Percentiles rank a stretch among this genome's conserved stretches.
phyloP scores from a whole-genome alignment of 2,113 vertebrate genomes.

The Harpagus bidentatus region DNA sequence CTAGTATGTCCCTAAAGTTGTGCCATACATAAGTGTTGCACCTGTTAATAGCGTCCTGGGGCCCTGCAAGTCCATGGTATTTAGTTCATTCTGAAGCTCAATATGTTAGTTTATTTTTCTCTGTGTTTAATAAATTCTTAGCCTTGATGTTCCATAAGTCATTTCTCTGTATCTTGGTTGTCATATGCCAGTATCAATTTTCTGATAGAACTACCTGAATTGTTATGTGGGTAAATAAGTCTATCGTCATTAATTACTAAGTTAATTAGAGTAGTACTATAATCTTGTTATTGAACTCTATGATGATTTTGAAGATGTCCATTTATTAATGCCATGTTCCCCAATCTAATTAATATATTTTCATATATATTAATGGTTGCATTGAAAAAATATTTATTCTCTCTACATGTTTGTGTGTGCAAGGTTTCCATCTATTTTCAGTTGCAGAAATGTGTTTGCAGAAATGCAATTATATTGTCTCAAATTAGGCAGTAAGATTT shows the following conservation, averaged over 20 bases:
- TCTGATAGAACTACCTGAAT: not conserved
- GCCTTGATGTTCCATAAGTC: not conserved
- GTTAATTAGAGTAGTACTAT: not conserved
- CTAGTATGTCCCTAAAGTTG: conserved; percentile 14
- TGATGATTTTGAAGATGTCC: not conserved
- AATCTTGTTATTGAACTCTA: not conserved
- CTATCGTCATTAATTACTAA: not conserved
- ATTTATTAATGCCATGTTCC: not conserved
- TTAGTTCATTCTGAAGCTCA: not conserved
- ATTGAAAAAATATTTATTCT: not conserved
- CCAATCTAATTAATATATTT: not conserved
- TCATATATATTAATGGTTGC: not conserved
- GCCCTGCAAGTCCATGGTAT: not conserved
- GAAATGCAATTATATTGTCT: not conserved
- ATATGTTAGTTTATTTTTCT: not conserved
- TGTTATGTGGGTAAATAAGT: not conserved
- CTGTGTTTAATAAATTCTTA: not conserved
- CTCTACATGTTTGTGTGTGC: not conserved
- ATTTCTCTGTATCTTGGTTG: not conserved
- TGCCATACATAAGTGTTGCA: conserved; percentile 20
- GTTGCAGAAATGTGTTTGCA: not conserved
- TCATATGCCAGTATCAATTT: not conserved
- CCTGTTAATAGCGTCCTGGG: not conserved
- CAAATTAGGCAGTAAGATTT: not conserved
- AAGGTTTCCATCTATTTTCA: not conserved